These are phyloP conservation scores for Drosophila dives DNA, from an alignment of 2,888 invertebrate genomes.

Conservation along the genomic window DNA sequence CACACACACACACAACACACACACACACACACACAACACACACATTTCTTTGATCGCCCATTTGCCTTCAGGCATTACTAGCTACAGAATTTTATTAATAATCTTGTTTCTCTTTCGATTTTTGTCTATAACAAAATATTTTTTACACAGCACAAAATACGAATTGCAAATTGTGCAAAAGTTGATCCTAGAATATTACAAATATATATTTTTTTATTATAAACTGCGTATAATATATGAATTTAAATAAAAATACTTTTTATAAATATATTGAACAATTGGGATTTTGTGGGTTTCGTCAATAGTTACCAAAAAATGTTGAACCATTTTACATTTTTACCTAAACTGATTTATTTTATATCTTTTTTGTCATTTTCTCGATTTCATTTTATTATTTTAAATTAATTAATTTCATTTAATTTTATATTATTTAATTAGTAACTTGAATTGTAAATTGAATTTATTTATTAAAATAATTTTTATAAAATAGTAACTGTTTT, in stretches of 20 bases:
- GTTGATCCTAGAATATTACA: too few relatives aligned
- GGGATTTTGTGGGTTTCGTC: neutral
- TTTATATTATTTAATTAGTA: neutral
- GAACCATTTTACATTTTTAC: neutral
- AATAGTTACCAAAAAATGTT: neutral
- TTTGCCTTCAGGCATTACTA: neutral
- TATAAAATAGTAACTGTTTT: neutral
- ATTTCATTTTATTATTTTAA: neutral
- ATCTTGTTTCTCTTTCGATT: slow-evolving; percentile 1
- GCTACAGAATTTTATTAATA: neutral
- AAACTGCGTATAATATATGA: neutral
- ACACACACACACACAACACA: neutral
- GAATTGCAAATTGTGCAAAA: neutral
- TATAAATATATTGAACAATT: neutral
- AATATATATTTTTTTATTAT: too few relatives aligned
- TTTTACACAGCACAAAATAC: neutral
- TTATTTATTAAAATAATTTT: neutral
- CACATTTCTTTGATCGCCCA: slow-evolving; percentile 9
- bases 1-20: neutral
- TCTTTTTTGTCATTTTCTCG: neutral
- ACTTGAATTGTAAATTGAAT: neutral
- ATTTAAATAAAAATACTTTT: neutral
- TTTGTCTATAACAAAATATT: neutral
- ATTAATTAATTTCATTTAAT: neutral
- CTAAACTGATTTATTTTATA: neutral